Base-by-base conservation (phyloP, 2,797 vertebrate species). In the Rhodeus uyekii region DNA sequence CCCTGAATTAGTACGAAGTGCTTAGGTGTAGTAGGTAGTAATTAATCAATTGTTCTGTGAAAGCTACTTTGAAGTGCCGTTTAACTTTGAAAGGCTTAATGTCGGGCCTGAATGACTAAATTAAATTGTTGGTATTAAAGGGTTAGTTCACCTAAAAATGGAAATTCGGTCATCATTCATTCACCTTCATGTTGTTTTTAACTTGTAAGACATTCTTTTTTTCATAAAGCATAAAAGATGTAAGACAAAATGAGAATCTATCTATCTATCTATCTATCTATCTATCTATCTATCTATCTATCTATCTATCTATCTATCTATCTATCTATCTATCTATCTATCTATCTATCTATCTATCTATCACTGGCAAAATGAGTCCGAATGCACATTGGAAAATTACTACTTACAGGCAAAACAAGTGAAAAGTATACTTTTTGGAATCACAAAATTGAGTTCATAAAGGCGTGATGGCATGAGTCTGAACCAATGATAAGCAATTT, bases 11-110 rank as follows among this genome's bases (percentile, higher is more conserved):
- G 48, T 80, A 60, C 18, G 19, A 60, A 75, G 65, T 36, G 22
- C 72, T 72, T 42, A 65, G 71, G 82, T 83, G 55, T 80, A 78
- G 58, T 55, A n/a, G 61, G 38, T 42, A 74, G 48, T 48, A 55
- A 80, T 55, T 65, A 78, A 81, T 77, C 63, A 84, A 55, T 60
- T 65, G 50, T 68, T 80, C 63, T 60, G 61, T 76, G 48, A 84
- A 81, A 81, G 53, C 44, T 50, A 64, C 73, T 81, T 72, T 73
- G 50, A 81, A 81, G 22, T 77, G 38, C 10, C 12, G 4, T 67
- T 67, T 71, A 50, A 69, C 64, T 71, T 76, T 64, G 36, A 81
- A 78, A 78, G 12, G 13, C n/a, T 74, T 50, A 13, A 38, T 42
- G 10, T 29, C 8, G 22, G 32, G 44, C n/a, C 36, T 69, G 42